Evolutionary conservation across 2,888 invertebrate species (phyloP).

Genomic region (Polydrusus cervinus): DNA sequence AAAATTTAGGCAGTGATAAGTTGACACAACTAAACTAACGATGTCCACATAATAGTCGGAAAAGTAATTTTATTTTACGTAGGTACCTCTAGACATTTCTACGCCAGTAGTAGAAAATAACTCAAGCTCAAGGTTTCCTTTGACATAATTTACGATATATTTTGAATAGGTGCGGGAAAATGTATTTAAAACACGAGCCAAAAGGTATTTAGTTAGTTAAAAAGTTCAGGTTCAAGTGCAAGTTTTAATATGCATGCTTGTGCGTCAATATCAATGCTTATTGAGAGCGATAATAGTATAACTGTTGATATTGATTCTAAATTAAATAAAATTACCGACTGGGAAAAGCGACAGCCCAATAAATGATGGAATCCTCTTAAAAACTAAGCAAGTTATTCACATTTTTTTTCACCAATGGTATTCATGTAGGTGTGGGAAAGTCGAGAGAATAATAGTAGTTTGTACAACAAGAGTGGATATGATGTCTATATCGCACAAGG

Average conservation of each 20-base stretch:
- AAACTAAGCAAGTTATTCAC: too few species aligned
- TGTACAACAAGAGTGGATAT: too few species aligned
- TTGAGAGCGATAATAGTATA: too few species aligned
- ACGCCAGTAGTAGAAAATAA: constrained; percentile 11
- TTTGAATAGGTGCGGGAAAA: constrained; percentile 9
- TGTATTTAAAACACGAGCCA: constrained; percentile 14
- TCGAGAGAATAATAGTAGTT: too few species aligned
- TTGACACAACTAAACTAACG: neutral
- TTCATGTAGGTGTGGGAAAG: too few species aligned
- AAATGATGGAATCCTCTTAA: too few species aligned
- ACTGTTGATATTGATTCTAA: too few species aligned
- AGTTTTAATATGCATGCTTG: neutral
- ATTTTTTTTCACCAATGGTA: too few species aligned
- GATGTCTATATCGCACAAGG: too few species aligned
- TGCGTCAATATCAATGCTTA: neutral
- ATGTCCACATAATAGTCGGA: neutral
- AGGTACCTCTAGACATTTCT: constrained; percentile 1
- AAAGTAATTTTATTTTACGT: neutral
- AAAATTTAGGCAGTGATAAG: neutral
- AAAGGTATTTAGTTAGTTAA: neutral
- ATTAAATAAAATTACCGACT: too few species aligned
- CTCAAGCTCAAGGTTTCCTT: constrained; percentile 18
- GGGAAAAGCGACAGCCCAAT: too few species aligned
- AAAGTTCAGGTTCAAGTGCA: constrained; percentile 18
- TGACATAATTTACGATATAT: constrained; percentile 11